Base-by-base conservation (phyloP, 2,888 invertebrate species). In the Opisthograptis luteolata region DNA sequence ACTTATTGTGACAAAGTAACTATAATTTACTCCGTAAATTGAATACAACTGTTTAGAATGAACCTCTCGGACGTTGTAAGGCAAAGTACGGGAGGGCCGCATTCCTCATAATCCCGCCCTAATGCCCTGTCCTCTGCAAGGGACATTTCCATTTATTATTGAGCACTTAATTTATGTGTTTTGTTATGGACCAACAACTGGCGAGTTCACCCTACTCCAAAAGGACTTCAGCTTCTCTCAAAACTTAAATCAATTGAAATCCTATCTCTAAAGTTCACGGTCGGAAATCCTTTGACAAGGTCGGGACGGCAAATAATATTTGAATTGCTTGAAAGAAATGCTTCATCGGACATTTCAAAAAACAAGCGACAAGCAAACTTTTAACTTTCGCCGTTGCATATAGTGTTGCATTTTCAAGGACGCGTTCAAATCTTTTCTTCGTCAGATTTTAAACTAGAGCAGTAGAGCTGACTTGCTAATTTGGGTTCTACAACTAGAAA, bases 101-200 rank as follows among this genome's bases (percentile, higher is more conserved):
- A 75, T 81, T 81, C 77, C 82, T 87, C 87, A 87, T 90, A 90
- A 89, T 88, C 89, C 89, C 84, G 84, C 86, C 87, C 83, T 89
- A 90, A 89, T 87, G 87, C 88, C 84, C 87, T 86, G 89, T 87
- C 88, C 88, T 87, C 90, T 91, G 91, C 87, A 82, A 84, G 81
- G 89, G 91, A 91, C 91, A 91, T 87, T 89, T 88, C 90, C 91
- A 91, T 91, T 91, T 91, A 91, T 91, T 91, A 91, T 90, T 90
- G 90, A 89, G 90, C 89, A 89, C 91, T 90, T 91, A 91, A 91
- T 91, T 91, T 91, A 91, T 91, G 90, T 90, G 90, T 90, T 89
- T 90, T 89, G 88, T 89, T 87, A 89, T 90, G 89, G 90, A 87
- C 90, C 87, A 79, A 87, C 86, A 83, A 84, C 86, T 80, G 77